A percentile compares a stretch with the other conserved stretches of the same genome.
Conservation (phyloP, 2,888 invertebrate genomes). For the Torymus tubicola region DNA sequence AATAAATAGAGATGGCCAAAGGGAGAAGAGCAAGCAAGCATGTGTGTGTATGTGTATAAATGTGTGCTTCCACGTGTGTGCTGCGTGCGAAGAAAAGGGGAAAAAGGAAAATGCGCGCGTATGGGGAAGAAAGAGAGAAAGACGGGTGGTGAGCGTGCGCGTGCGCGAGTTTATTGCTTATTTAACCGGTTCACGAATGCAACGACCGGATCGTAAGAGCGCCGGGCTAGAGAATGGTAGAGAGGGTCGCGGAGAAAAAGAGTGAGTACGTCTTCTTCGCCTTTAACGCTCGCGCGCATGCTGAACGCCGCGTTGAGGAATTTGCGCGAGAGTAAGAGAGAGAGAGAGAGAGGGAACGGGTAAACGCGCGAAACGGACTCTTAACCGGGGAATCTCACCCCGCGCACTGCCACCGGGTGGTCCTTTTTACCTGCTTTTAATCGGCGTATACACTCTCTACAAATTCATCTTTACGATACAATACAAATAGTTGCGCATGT, state of each 20-base stretch:
- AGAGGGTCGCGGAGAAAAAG: conserved; percentile 15
- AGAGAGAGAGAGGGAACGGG: conserved; percentile 11
- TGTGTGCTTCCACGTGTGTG: conserved; percentile 18
- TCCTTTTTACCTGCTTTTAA: conserved; percentile 59
- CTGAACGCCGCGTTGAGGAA: conserved; percentile 59
- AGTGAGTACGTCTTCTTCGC: conserved; percentile 41
- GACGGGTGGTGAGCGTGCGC: conserved; percentile 50
- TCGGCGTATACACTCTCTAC: conserved; percentile 11
- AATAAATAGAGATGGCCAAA: conserved; percentile 59
- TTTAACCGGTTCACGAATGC: conserved; percentile 65
- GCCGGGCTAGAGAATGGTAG: background rate
- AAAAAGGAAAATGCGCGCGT: conserved; percentile 52
- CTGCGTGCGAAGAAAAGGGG: conserved; percentile 54
- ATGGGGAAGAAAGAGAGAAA: too few species aligned
- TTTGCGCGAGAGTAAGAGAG: conserved; percentile 52
- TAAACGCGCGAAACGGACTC: conserved; percentile 33
- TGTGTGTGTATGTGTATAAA: conserved; percentile 11
- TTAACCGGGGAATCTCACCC: conserved; percentile 53
- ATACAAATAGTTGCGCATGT: conserved; percentile 16
- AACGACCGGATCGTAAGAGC: conserved; percentile 48
- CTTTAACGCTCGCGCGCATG: conserved; percentile 35
- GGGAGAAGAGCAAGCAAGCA: conserved; percentile 50
- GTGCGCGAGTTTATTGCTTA: conserved; percentile 60
- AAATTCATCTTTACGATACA: conserved; percentile 1
- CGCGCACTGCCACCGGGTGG: conserved; percentile 65